Evolutionary conservation across 1,140 invertebrate species (phyloP).

Genomic region (Panulirus ornatus): DNA sequence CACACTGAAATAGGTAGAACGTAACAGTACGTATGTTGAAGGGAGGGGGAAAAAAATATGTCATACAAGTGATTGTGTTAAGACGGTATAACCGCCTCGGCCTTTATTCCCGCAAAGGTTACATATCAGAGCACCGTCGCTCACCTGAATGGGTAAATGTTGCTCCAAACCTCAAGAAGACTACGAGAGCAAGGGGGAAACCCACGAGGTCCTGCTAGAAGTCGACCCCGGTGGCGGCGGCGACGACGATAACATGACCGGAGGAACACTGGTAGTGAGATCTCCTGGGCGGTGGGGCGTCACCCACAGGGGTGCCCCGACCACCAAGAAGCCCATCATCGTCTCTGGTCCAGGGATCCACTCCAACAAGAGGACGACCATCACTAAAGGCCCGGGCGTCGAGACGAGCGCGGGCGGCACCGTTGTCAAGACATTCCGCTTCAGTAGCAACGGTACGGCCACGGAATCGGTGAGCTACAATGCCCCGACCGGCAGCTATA

Average conservation of each 20-base stretch:
- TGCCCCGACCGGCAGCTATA: not conserved
- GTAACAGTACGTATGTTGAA: too few relatives aligned
- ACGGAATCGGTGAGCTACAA: not conserved
- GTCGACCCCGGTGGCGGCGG: slow-evolving; percentile 51
- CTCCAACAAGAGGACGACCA: not conserved
- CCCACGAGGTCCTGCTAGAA: slow-evolving; percentile 44
- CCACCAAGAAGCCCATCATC: slow-evolving; percentile 15
- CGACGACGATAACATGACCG: slow-evolving; percentile 34
- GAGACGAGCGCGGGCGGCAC: not conserved
- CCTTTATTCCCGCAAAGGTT: not conserved
- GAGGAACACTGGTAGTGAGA: slow-evolving; percentile 53
- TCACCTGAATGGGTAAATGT: slow-evolving; percentile 69
- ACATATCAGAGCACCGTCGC: slow-evolving; percentile 32
- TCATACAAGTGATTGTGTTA: too few relatives aligned
- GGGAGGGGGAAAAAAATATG: not conserved
- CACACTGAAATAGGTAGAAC: too few relatives aligned
- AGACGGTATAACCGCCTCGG: not conserved
- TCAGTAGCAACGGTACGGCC: slow-evolving; percentile 12
- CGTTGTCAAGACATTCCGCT: slow-evolving; percentile 39
- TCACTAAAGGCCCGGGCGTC: not conserved
- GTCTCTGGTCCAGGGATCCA: not conserved
- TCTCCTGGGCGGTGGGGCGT: slow-evolving; percentile 50
- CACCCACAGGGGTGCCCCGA: not conserved
- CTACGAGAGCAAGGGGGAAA: slow-evolving; percentile 25
- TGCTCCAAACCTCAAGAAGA: slow-evolving; percentile 50